phyloP scores from a whole-genome alignment of 2,797 vertebrate genomes.

The Pseudomugil tenellus region DNA sequence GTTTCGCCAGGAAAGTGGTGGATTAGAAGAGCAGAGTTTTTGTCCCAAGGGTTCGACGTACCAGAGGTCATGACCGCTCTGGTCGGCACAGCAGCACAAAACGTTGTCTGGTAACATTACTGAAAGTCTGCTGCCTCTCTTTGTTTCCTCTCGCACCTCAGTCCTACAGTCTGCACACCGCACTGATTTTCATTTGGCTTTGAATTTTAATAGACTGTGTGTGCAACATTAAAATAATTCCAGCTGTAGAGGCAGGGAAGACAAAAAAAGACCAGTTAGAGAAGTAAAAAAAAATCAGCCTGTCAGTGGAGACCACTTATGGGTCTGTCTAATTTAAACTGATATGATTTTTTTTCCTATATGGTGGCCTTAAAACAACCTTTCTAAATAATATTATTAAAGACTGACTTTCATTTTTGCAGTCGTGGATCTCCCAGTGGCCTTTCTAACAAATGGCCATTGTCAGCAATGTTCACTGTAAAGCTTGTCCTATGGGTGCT shows the following conservation, averaged over 20 bases:
- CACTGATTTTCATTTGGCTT: background rate
- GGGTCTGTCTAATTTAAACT: background rate
- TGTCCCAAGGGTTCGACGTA: slow-evolving; percentile 43
- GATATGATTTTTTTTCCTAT: background rate
- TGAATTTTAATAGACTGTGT: background rate
- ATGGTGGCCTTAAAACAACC: background rate
- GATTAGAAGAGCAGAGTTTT: slow-evolving; percentile 44
- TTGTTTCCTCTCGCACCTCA: slow-evolving; percentile 6
- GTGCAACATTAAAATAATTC: background rate
- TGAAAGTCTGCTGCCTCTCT: slow-evolving; percentile 20
- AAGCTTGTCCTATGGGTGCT: slow-evolving; percentile 32
- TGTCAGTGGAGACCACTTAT: background rate
- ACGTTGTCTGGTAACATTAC: slow-evolving; percentile 16
- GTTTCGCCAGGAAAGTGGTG: too few species aligned
- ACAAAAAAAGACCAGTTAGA: too few species aligned
- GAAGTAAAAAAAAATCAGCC: too few species aligned
- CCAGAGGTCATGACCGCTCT: slow-evolving; percentile 33
- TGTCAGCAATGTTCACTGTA: slow-evolving; percentile 11
- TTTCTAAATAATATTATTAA: slow-evolving; percentile 11
- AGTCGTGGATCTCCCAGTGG: slow-evolving; percentile 3
- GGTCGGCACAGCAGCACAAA: slow-evolving; percentile 41
- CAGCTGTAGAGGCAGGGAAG: background rate
- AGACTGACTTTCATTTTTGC: slow-evolving; percentile 28
- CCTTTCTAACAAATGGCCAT: slow-evolving; percentile 14
- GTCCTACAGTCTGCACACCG: background rate